These are phyloP conservation scores for Bovichtus variegatus DNA, from an alignment of 2,797 vertebrate species.

Conservation along the genomic window DNA sequence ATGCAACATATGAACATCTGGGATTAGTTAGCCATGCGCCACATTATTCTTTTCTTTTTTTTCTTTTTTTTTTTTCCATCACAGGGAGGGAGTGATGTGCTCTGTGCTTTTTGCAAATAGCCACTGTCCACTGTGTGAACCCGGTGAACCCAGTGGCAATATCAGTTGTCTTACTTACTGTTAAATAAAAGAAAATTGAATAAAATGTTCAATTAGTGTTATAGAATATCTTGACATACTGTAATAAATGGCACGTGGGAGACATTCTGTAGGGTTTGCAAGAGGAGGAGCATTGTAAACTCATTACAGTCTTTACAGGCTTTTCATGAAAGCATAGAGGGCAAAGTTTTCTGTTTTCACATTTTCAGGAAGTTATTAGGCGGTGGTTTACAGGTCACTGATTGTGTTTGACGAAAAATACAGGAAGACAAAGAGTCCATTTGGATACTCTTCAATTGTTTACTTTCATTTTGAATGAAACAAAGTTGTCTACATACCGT, in stretches of 20 bases:
- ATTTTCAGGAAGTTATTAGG: constrained; percentile 15
- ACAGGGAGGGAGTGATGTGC: constrained; percentile 32
- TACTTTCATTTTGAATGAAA: constrained; percentile 49
- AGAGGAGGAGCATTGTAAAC: background rate
- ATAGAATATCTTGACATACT: background rate
- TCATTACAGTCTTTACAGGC: constrained; percentile 15
- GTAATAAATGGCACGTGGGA: background rate
- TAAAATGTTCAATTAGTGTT: background rate
- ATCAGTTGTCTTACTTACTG: constrained; percentile 6
- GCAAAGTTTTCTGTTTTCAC: constrained; percentile 24
- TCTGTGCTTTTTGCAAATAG: constrained; percentile 33
- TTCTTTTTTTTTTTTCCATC: constrained; percentile 18
- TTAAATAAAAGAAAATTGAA: background rate
- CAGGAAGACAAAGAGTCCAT: constrained; percentile 1
- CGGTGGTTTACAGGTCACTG: constrained; percentile 1
- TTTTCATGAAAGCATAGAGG: constrained; percentile 26
- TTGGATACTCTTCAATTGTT: constrained; percentile 30
- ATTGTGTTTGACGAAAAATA: constrained; percentile 7
- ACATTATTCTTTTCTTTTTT: constrained; percentile 29
- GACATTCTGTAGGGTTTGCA: background rate
- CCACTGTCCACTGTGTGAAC: constrained; percentile 40
- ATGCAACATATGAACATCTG: constrained; percentile 81
- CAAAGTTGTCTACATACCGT: constrained; percentile 15
- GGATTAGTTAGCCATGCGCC: constrained; percentile 63
- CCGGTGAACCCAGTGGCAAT: constrained; percentile 16